Conservation (phyloP, 2,888 invertebrate genomes). For the Ethmia dodecea region DNA sequence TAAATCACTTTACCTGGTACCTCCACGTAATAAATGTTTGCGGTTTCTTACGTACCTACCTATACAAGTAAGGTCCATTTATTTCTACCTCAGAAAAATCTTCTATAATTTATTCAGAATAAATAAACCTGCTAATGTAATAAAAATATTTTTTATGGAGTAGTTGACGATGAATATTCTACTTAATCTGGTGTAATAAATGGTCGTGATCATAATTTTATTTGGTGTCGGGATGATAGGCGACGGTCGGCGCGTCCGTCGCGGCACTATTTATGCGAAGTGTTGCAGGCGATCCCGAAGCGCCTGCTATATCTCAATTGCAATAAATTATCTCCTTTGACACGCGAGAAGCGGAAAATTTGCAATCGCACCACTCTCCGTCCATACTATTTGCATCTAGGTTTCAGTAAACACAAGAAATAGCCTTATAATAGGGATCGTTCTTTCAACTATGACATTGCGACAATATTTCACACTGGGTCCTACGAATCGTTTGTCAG, state of each 20-base stretch:
- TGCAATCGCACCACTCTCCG: constrained; percentile 54
- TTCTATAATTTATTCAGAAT: background rate
- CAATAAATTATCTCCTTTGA: constrained; percentile 69
- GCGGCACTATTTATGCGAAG: constrained; percentile 58
- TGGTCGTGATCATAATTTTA: constrained; percentile 57
- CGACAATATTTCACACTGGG: constrained; percentile 61
- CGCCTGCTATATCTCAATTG: constrained; percentile 65
- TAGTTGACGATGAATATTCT: constrained; percentile 31
- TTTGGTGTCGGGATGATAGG: constrained; percentile 53
- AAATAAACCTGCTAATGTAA: constrained; percentile 6
- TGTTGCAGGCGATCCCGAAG: constrained; percentile 50
- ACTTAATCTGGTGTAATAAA: constrained; percentile 48
- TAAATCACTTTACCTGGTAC: constrained; percentile 30
- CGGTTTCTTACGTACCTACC: constrained; percentile 10
- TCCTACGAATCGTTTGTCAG: constrained; percentile 69
- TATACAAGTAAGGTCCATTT: constrained; percentile 5
- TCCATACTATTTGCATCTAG: constrained; percentile 30
- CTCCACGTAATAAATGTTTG: constrained; percentile 13
- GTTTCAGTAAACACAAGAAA: constrained; percentile 68
- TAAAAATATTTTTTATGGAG: constrained; percentile 13
- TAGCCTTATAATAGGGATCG: constrained; percentile 66
- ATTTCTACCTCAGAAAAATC: constrained; percentile 3
- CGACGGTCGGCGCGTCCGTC: constrained; percentile 41
- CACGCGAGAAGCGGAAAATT: constrained; percentile 67
- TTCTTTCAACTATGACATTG: constrained; percentile 56